phyloP scores from a whole-genome alignment of 2,888 invertebrate genomes.

The Patella ulyssiponensis region DNA sequence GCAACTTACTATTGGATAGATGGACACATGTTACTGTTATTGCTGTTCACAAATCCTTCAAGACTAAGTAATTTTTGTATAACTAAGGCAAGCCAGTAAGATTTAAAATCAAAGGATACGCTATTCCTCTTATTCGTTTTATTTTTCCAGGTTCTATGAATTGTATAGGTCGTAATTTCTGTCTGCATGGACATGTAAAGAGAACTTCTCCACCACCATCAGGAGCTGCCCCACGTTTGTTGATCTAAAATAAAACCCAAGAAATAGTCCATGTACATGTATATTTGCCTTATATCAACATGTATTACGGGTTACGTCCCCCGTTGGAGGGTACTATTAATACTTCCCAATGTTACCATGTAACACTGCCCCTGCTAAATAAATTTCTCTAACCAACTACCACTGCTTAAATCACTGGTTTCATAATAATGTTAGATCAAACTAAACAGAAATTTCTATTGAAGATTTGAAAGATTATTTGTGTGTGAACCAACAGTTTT shows the following conservation, averaged over 20 bases:
- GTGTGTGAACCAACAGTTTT: too few relatives aligned
- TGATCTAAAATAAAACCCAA: constrained; percentile 40
- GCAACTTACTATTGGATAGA: too few relatives aligned
- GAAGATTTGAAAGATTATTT: too few relatives aligned
- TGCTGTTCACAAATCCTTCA: too few relatives aligned
- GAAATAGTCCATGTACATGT: not conserved
- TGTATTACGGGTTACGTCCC: too few relatives aligned
- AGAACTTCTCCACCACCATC: constrained; percentile 93
- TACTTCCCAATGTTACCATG: not conserved
- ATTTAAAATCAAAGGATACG: constrained; percentile 75
- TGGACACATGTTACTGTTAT: too few relatives aligned
- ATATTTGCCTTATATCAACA: not conserved
- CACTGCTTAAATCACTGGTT: too few relatives aligned
- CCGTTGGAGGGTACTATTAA: not conserved
- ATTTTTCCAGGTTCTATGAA: constrained; percentile 86
- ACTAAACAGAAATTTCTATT: too few relatives aligned
- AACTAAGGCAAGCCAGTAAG: too few relatives aligned
- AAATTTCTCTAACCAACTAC: too few relatives aligned
- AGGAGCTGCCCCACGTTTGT: constrained; percentile 82
- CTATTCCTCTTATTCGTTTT: constrained; percentile 91
- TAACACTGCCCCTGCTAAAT: not conserved
- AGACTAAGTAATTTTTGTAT: too few relatives aligned
- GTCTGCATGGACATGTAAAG: constrained; percentile 90
- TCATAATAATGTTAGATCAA: too few relatives aligned
- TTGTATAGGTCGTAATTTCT: constrained; percentile 85